Conservation (phyloP, 2,113 vertebrate genomes). For the Oncorhynchus gorbuscha region DNA sequence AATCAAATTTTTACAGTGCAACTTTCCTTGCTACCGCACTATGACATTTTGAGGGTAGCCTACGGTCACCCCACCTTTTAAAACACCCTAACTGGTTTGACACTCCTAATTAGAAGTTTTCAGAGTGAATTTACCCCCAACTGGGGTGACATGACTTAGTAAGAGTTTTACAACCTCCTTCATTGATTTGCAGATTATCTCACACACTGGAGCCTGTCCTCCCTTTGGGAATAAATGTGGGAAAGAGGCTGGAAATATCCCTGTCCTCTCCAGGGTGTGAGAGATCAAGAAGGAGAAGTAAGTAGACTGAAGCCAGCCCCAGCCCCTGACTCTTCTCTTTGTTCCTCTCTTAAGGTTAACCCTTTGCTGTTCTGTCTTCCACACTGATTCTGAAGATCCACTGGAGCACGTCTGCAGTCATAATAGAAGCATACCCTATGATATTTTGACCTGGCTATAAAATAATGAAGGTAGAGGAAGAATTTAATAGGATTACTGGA, state of each 20-base stretch:
- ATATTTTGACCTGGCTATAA: neutral
- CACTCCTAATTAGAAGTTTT: constrained; percentile 37
- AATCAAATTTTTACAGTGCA: neutral
- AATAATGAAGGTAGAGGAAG: neutral
- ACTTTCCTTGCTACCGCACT: neutral
- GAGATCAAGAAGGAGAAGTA: neutral
- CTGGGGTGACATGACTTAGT: constrained; percentile 86
- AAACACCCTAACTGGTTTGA: constrained; percentile 3
- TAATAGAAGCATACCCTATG: neutral
- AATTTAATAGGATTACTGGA: neutral
- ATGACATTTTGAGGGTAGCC: neutral
- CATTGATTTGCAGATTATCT: constrained; percentile 90
- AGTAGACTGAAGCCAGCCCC: neutral
- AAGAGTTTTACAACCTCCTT: constrained; percentile 84
- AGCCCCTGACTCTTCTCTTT: constrained; percentile 1
- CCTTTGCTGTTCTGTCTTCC: neutral
- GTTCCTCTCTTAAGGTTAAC: neutral
- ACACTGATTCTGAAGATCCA: neutral
- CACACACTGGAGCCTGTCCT: constrained; percentile 73
- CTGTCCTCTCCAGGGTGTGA: constrained; percentile 37
- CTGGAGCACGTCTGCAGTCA: neutral
- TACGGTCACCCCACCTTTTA: neutral
- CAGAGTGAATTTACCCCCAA: constrained; percentile 84
- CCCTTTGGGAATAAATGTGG: constrained; percentile 81
- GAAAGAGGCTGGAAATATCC: constrained; percentile 78